Evolutionary conservation across 2,888 invertebrate species (phyloP), one percentile per base, ranked within the genome.

Genomic region (Emesis furor): DNA sequence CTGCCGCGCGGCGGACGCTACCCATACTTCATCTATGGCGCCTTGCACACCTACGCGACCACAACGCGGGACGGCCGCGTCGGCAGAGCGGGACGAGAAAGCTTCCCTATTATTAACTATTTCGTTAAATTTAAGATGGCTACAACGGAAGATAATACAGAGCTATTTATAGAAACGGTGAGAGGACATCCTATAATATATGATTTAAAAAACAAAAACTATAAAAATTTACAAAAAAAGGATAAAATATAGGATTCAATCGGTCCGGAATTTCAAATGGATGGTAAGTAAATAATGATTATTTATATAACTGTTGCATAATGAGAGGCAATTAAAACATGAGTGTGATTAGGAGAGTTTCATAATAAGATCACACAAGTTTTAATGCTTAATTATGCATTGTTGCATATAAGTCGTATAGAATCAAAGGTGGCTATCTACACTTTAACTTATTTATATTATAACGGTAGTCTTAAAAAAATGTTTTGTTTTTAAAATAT

Each of bases 221-320:
- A 71, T 55, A 55, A 55, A 17, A 55, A 55, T 17, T 55, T 55
- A 17, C 55, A 17, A 55, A 55, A 55, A 55, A 71, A 39, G 42
- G 42, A 71, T 39, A 24, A n/a, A 46, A 42, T 42, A 71, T 71
- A 42, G 71, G 39, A 39, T 71, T 37, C 12, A 8, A 71, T 71
- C 5, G 71, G 39, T 42, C 37, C 71, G 71, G 71, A 14, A n/a
- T 39, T 71, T 39, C 17, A 42, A 71, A 42, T 39, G 71, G 71
- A 71, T 71, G 71, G 46, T 71, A 71, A 71, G 71, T 71, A 42
- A 71, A 71, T 39, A 71, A 71, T 37, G 37, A 8, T 37, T 39
- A 69, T 69, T 69, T 69, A 51, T 51, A 14, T 51, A 10, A 51
- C 51, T 51, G 51, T 51, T 51, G 51, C 51, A 51, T 51, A 51